Evolutionary conservation across 2,797 vertebrate species (phyloP).

Genomic region (Calcarius lapponicus): DNA sequence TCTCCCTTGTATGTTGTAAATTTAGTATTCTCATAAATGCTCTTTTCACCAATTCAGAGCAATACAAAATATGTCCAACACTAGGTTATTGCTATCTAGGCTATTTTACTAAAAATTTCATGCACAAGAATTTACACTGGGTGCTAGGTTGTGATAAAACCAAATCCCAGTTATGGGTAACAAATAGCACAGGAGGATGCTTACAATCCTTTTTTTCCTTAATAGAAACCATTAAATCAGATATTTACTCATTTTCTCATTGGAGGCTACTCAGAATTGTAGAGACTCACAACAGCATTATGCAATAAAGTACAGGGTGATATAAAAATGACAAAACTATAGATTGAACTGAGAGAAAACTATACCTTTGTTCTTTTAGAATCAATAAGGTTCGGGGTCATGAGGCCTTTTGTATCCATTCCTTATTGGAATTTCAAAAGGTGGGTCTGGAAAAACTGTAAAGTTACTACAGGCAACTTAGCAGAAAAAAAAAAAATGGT

Average conservation of each 20-base stretch:
- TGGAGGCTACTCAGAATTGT: neutral
- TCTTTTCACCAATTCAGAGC: neutral
- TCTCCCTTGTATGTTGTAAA: neutral
- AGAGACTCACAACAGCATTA: neutral
- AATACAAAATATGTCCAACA: neutral
- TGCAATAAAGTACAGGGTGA: neutral
- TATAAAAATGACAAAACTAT: neutral
- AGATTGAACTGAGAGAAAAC: neutral
- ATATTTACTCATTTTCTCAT: constrained; percentile 7
- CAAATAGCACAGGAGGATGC: neutral
- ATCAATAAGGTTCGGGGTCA: neutral
- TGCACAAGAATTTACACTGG: neutral
- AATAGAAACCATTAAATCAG: neutral
- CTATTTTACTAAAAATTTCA: neutral
- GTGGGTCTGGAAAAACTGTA: neutral
- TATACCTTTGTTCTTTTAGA: neutral
- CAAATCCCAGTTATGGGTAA: neutral
- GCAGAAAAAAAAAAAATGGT: neutral
- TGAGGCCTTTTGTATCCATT: neutral
- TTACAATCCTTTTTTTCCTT: neutral
- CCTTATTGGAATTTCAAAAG: neutral
- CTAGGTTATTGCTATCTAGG: neutral
- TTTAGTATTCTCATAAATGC: neutral
- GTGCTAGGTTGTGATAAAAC: neutral
- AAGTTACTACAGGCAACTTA: neutral